Base-by-base conservation (phyloP, 53 echinoderm and acorn worm genomes). In the Luidia sarsii region DNA sequence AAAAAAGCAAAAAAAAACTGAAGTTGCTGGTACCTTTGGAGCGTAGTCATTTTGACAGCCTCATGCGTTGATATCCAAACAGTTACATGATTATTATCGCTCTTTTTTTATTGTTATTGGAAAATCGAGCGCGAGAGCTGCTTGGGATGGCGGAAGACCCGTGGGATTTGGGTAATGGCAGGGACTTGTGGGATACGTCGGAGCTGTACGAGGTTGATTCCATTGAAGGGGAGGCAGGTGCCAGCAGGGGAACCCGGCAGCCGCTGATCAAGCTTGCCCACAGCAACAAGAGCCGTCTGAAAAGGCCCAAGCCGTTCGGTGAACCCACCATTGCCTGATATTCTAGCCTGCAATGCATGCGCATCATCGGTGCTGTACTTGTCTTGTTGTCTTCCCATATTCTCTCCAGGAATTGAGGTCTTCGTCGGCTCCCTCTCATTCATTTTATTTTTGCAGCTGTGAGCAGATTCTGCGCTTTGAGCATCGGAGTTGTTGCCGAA, bases 191-290 rank as follows among this genome's bases (percentile, higher is more conserved):
- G 84, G 84, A 84, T 73, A 70, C 71, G 1, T 63, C 52, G 0
- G 84, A 84, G 73, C 51, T 62, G 52, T 84, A 72, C 48, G 84
- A 84, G 64, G 73, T 64, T 49, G 84, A 84, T 50, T 84, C 84
- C 36, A 84, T 84, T 64, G 84, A 84, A 31, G 84, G 73, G n/a
- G 84, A 70, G 77, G 77, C 48, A 61, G 45, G 77, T 32, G 60
- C 29, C 9, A 32, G 38, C 77, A 77, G 46, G 45, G 77, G 60
- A 59, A 43, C 34, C 7, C 36, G 61, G 19, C 77, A 46, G 38
- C 77, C 77, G n/a, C 56, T 77, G 45, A 77, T 77, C 61, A 77
- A 77, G 77, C 61, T 77, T 59, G 77, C 77, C 9, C 77, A 77
- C 31, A n/a, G n/a, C n/a, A n/a, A n/a, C n/a, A 61, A 29, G 77